These are phyloP conservation scores for Nipponia nippon DNA, from an alignment of 2,113 vertebrate genomes.

Conservation along the genomic window DNA sequence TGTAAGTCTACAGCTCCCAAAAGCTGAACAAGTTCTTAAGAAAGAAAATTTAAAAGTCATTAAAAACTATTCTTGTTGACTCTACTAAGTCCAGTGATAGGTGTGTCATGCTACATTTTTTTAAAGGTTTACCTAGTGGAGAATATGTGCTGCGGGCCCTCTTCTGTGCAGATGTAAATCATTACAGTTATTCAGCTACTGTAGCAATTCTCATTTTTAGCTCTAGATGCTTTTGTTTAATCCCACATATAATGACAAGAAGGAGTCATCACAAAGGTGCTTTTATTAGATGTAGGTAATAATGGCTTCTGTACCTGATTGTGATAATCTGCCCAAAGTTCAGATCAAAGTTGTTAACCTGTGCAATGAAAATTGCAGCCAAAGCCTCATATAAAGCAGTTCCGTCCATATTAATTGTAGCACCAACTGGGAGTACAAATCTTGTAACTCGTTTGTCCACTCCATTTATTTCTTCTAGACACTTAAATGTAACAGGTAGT, in stretches of 20 bases:
- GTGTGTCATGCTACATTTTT: neutral
- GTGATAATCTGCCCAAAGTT: slow-evolving; percentile 97
- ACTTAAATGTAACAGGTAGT: slow-evolving; percentile 93
- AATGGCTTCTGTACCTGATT: slow-evolving; percentile 82
- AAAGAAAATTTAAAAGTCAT: neutral
- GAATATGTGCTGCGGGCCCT: neutral
- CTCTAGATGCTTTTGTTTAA: neutral
- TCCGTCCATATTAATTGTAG: slow-evolving; percentile 97
- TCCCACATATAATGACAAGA: neutral
- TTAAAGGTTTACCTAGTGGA: neutral
- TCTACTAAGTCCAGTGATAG: neutral
- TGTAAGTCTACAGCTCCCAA: neutral
- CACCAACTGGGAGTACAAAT: slow-evolving; percentile 92
- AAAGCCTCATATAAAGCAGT: slow-evolving; percentile 94
- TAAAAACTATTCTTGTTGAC: neutral
- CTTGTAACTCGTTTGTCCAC: slow-evolving; percentile 93
- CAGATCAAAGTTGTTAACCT: slow-evolving; percentile 91
- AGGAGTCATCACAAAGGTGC: neutral
- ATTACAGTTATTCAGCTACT: neutral
- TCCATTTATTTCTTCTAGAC: slow-evolving; percentile 92
- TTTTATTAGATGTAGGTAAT: neutral
- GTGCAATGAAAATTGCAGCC: slow-evolving; percentile 96
- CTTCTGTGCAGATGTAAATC: neutral
- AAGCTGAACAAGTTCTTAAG: neutral
- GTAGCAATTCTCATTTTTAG: neutral